Conservation (phyloP, 2,113 vertebrate species). For the Motacilla alba region DNA sequence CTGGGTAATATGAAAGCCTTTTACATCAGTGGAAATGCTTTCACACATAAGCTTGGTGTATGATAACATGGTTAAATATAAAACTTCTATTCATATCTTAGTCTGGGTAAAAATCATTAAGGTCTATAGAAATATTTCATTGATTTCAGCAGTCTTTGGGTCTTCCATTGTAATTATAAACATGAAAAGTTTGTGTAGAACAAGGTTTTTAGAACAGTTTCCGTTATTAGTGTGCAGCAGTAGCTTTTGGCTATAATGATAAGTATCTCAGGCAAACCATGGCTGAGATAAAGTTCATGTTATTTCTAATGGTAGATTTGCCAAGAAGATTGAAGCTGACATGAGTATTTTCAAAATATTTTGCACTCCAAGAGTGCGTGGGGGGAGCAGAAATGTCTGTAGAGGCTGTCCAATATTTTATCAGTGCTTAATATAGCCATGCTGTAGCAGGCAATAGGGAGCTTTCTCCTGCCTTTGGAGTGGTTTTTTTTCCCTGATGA, state of each 20-base stretch:
- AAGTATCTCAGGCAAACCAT: background rate
- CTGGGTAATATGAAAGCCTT: background rate
- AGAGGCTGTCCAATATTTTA: background rate
- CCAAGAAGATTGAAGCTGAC: background rate
- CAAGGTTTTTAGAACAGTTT: background rate
- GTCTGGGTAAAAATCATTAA: background rate
- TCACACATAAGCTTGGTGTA: background rate
- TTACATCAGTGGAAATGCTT: background rate
- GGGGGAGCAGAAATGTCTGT: background rate
- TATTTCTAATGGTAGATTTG: background rate
- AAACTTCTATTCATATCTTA: background rate
- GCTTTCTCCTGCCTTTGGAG: background rate
- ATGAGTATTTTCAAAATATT: background rate
- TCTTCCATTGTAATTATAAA: background rate
- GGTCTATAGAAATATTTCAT: background rate
- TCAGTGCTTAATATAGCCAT: background rate
- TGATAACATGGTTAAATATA: background rate
- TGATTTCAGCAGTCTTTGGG: background rate
- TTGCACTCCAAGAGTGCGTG: background rate
- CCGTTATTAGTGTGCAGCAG: background rate
- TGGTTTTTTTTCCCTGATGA: background rate
- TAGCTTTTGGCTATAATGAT: background rate
- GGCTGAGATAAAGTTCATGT: background rate
- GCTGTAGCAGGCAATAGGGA: background rate
- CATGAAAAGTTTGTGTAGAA: background rate